Evolutionary conservation across 2,113 vertebrate genomes (phyloP).

Genomic region (Crotalus tigris): DNA sequence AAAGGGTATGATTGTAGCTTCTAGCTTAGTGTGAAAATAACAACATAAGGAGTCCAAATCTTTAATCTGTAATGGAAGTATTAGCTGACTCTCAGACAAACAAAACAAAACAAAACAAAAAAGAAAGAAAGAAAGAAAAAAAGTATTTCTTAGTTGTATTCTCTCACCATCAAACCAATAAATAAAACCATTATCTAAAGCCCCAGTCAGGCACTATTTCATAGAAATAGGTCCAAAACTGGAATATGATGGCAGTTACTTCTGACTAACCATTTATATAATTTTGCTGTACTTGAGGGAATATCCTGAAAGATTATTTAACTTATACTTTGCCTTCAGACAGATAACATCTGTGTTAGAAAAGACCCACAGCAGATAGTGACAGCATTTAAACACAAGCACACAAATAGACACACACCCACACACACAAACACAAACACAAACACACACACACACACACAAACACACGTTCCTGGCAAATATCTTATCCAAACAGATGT

Average conservation of each 20-base stretch:
- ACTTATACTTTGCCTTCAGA: neutral
- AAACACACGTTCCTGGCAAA: constrained; percentile 18
- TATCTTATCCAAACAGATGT: constrained; percentile 50
- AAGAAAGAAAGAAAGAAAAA: too few species aligned
- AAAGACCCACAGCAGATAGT: neutral
- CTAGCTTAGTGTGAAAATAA: neutral
- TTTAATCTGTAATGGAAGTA: neutral
- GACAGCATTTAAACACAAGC: constrained; percentile 10
- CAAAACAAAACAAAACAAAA: neutral
- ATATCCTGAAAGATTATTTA: neutral
- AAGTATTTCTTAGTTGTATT: neutral
- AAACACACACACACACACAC: neutral
- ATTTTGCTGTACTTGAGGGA: neutral
- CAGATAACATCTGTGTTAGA: neutral
- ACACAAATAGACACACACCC: neutral
- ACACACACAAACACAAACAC: neutral
- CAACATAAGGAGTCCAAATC: neutral
- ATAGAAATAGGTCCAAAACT: neutral
- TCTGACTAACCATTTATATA: neutral
- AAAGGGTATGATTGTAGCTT: neutral
- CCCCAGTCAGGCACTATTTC: neutral
- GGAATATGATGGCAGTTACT: neutral
- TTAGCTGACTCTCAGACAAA: neutral
- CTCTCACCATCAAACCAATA: neutral
- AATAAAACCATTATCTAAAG: neutral